Evolutionary conservation across 2,113 vertebrate genomes (phyloP), one percentile per base, ranked within the genome.

Genomic region (Oostethus manadensis): DNA sequence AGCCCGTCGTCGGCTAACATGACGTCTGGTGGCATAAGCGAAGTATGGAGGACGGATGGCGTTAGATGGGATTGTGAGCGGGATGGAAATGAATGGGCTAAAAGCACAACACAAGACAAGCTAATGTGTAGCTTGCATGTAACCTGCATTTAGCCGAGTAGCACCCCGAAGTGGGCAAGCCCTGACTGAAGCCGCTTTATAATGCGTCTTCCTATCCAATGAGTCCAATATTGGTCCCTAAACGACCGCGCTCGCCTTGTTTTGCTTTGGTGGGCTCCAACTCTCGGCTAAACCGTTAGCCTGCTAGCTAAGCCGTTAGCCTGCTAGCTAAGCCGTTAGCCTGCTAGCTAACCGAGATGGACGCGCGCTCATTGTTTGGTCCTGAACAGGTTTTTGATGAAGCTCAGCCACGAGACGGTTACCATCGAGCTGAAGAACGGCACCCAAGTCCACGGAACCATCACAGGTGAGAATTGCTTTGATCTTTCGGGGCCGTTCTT

Each of bases 351-450:
- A 10, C 18, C 40, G 21, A 21, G 18, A 40, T 14, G 6, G 11
- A 2, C 22, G 21, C 1, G 7, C 15, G 13, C 17, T 29, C 13
- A 14, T 72, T 16, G 56, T 42, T 26, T 72, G 2, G 29, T 54
- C 54, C 4, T 33, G 2, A 20, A 0, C 60, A 99, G 97, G 64
- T 99, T 99, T 92, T 89, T 99, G 70, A 99, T 99, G 97, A 99
- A 99, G 80, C 81, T 98, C 88, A 99, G 97, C 80, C 97, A 99
- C 33, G 97, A 99, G 89, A 99, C 97, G 2, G 96, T 98, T 23
- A 99, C 97, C 42, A 98, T 99, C 51, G 97, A 99, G 53, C 86
- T 98, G 85, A 98, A 99, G 87, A 99, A 99, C 43, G 97, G 96
- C 58, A 99, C 97, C 1, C 97, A 98, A 77, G 97, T 99, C 22